Percentiles rank a stretch among this genome's conserved stretches.
Evolutionary conservation across 2,113 vertebrate species (phyloP).

Genomic region (Macroglossus sobrinus): DNA sequence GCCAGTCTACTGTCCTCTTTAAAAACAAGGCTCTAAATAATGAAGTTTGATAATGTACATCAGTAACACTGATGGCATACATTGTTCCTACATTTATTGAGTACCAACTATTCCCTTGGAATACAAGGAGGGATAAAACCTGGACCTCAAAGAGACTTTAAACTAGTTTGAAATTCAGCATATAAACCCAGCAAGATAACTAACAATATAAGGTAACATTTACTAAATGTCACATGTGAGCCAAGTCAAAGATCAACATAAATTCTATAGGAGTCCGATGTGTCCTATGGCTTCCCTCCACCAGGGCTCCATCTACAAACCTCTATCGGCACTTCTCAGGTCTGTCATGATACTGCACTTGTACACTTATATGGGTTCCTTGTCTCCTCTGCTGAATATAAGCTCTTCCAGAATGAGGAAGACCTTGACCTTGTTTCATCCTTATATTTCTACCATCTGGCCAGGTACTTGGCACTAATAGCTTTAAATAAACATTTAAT

Average conservation of each 20-base stretch:
- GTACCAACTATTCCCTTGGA: neutral
- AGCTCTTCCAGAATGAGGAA: neutral
- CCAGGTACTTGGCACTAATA: conserved; percentile 25
- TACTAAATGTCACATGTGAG: neutral
- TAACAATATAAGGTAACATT: neutral
- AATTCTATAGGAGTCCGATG: neutral
- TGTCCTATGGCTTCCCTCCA: neutral
- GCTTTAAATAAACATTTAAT: conserved; percentile 58
- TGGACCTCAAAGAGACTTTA: neutral
- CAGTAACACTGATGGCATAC: neutral
- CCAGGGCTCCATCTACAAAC: neutral
- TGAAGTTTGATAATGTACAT: neutral
- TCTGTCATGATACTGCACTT: neutral
- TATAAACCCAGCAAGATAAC: neutral
- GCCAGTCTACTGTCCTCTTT: neutral
- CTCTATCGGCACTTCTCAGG: fast-evolving
- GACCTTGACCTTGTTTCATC: neutral
- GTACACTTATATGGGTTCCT: too few relatives aligned
- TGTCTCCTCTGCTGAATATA: neutral
- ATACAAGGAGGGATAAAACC: neutral
- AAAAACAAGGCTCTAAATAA: neutral
- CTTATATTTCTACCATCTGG: neutral
- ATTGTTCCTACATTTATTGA: neutral
- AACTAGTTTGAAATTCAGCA: neutral
- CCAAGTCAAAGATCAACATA: neutral